Evolutionary conservation across 1,140 invertebrate species (phyloP).

Genomic region (Drosophila arizonae): DNA sequence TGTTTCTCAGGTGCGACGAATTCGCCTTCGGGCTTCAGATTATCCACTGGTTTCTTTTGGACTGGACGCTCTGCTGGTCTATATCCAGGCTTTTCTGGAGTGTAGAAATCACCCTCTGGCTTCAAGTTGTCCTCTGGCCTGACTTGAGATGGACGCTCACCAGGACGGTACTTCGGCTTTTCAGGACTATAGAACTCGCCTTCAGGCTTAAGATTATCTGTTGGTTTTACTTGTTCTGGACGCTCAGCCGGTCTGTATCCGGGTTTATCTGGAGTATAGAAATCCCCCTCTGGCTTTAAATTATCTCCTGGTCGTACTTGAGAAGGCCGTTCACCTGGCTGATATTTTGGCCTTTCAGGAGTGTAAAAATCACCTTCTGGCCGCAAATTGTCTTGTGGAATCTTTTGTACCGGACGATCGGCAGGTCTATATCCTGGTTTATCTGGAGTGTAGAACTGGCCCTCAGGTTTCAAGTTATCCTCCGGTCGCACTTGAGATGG

Average conservation of each 20-base stretch:
- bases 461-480: conserved; percentile 54
- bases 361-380: conserved; percentile 86
- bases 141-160: neutral
- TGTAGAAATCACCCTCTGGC: neutral
- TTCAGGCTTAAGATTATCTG: conserved; percentile 86
- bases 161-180: conserved; percentile 47
- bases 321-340: conserved; percentile 82
- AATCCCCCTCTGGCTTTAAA: conserved; percentile 85
- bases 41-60: neutral
- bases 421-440: conserved; percentile 55
- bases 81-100: neutral
- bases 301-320: conserved; percentile 84
- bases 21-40: neutral
- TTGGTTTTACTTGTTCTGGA: conserved; percentile 63
- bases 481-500: conserved; percentile 77
- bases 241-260: conserved; percentile 54
- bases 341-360: conserved; percentile 80
- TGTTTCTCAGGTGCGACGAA: neutral
- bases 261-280: conserved; percentile 83
- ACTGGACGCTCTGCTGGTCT: neutral
- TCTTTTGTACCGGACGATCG: conserved; percentile 48
- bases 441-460: conserved; percentile 84
- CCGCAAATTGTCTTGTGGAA: conserved; percentile 83
- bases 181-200: conserved; percentile 86
- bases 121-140: neutral